Evolutionary conservation across 2,797 vertebrate species (phyloP).

Genomic region (Hippocampus kuda): DNA sequence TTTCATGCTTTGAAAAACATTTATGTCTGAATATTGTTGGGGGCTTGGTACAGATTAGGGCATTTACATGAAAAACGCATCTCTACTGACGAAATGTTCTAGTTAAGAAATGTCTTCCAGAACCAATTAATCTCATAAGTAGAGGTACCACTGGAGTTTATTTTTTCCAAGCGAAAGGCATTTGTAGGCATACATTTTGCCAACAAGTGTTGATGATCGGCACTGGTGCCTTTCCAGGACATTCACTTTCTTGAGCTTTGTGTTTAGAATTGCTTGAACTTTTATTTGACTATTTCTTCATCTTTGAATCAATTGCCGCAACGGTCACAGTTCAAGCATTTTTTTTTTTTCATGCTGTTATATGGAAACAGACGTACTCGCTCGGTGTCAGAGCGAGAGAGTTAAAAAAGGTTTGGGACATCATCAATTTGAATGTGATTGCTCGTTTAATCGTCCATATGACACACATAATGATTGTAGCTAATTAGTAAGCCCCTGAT

Average conservation of each 20-base stretch:
- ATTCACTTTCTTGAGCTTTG: neutral
- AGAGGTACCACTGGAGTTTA: neutral
- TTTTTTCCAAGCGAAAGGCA: neutral
- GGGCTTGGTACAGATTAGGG: no score
- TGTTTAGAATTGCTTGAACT: neutral
- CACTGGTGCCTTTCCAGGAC: neutral
- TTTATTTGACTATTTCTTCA: neutral
- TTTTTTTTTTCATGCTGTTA: no score
- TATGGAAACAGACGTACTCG: neutral
- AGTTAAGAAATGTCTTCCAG: no score
- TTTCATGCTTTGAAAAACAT: no score
- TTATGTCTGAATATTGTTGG: no score
- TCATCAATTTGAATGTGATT: slow-evolving; percentile 2
- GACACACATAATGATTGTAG: slow-evolving; percentile 3
- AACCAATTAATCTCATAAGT: no score
- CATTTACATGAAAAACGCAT: no score
- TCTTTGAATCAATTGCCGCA: no score
- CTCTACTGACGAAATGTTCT: no score
- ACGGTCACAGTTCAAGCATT: no score
- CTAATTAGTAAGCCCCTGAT: slow-evolving; percentile 1
- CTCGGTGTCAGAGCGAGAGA: neutral
- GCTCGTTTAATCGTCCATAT: neutral
- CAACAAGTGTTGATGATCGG: neutral
- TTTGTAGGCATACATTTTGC: neutral
- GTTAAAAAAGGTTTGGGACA: neutral